Conservation (phyloP, 2,888 invertebrate genomes). For the Sarcophaga caerulescens region DNA sequence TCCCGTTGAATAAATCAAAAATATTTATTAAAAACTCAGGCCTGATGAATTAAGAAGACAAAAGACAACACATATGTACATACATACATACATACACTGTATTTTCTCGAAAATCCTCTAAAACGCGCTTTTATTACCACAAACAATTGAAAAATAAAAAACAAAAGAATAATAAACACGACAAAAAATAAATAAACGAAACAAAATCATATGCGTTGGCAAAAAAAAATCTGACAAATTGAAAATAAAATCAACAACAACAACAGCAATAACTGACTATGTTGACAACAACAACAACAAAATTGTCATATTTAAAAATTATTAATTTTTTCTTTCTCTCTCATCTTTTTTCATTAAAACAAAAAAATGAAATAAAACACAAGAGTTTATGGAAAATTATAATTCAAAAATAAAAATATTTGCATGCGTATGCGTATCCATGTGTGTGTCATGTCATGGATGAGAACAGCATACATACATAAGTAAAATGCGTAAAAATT, state of each 20-base stretch:
- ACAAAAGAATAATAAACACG: slow-evolving; percentile 53
- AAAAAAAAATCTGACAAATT: too few species aligned
- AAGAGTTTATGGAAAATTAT: too few species aligned
- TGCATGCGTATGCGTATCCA: too few species aligned
- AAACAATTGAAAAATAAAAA: slow-evolving; percentile 54
- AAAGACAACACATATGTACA: slow-evolving; percentile 58
- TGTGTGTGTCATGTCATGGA: too few species aligned
- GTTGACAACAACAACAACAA: too few species aligned
- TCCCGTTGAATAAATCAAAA: slow-evolving; percentile 34
- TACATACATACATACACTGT: slow-evolving; percentile 3
- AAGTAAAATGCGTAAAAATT: slow-evolving; percentile 35
- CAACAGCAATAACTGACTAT: too few species aligned
- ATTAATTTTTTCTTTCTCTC: too few species aligned
- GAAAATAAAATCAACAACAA: too few species aligned
- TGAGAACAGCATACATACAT: neutral
- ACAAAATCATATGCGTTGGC: slow-evolving; percentile 60
- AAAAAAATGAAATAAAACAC: too few species aligned
- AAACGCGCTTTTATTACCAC: slow-evolving; percentile 66
- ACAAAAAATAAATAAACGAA: slow-evolving; percentile 3
- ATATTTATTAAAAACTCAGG: slow-evolving; percentile 21
- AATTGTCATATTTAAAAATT: too few species aligned
- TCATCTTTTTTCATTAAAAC: too few species aligned
- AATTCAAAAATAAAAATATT: too few species aligned
- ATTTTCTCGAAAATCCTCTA: slow-evolving; percentile 51
- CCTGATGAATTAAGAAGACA: slow-evolving; percentile 56